phyloP scores from a whole-genome alignment of 2,797 vertebrate species.

The Molothrus ater region DNA sequence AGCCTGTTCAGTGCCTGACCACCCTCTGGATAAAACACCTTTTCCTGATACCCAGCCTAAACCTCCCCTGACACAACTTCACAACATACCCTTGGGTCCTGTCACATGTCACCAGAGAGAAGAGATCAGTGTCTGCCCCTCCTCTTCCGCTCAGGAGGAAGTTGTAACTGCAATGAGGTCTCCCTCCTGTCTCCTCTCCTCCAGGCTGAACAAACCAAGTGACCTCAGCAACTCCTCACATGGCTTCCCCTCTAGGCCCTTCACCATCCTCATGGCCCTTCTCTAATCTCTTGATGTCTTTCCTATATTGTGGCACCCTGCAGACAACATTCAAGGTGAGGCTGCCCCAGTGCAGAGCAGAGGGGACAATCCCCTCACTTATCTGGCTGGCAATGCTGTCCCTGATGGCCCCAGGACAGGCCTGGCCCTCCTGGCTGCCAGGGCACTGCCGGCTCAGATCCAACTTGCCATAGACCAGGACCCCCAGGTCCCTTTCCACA shows the following conservation, averaged over 20 bases:
- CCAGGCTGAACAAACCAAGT: no score
- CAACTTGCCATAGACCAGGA: fast-evolving
- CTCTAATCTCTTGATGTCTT: not conserved
- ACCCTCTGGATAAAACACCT: not conserved
- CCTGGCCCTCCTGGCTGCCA: not conserved
- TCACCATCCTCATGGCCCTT: not conserved
- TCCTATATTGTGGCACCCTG: no score
- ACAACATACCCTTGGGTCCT: not conserved
- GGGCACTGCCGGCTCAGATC: fast-evolving
- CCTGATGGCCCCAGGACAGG: not conserved
- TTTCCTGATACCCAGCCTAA: not conserved
- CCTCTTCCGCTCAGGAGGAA: fast-evolving
- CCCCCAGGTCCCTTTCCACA: fast-evolving
- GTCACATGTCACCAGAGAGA: not conserved
- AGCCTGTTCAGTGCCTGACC: fast-evolving
- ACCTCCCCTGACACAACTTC: no score
- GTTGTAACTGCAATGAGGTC: fast-evolving
- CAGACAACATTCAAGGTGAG: not conserved
- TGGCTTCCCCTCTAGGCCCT: fast-evolving
- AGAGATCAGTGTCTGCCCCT: not conserved
- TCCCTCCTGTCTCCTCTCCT: not conserved
- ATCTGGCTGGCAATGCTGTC: fast-evolving
- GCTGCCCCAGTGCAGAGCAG: fast-evolving
- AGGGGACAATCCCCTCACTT: not conserved
- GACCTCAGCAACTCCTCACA: fast-evolving